Evolutionary conservation across 2,797 vertebrate species (phyloP).

Genomic region (Urosaurus nigricauda): DNA sequence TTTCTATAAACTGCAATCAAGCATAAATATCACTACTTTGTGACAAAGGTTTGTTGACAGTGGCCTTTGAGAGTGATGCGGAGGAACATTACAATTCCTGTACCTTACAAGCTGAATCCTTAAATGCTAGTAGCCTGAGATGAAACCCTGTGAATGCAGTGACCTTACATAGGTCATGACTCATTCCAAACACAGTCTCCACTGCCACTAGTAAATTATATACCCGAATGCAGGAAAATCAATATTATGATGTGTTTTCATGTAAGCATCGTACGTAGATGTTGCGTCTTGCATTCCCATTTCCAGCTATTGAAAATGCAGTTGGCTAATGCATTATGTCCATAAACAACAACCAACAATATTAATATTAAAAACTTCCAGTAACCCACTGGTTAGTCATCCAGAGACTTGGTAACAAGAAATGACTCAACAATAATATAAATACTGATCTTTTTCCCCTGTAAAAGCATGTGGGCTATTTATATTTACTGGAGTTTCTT

Average conservation of each 20-base stretch:
- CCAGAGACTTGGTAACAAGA: rapidly evolving
- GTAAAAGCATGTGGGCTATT: background rate
- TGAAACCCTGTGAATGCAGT: background rate
- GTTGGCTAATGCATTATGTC: background rate
- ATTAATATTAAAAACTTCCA: background rate
- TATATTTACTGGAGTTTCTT: conserved; percentile 2
- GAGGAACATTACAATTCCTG: background rate
- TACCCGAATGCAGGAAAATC: conserved; percentile 20
- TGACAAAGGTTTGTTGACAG: background rate
- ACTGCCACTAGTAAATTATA: background rate
- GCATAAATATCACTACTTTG: background rate
- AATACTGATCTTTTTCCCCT: background rate
- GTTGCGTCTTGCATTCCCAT: background rate
- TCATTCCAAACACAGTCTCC: conserved; percentile 12
- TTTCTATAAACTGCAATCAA: background rate
- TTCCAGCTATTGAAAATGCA: background rate
- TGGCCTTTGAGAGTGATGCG: background rate
- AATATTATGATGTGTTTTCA: background rate
- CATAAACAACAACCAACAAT: background rate
- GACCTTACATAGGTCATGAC: conserved; percentile 37
- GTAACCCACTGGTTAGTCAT: background rate
- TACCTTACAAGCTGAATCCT: background rate
- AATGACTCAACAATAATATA: conserved; percentile 7
- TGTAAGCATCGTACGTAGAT: conserved; percentile 9
- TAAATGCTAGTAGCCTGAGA: conserved; percentile 13